phyloP scores from a whole-genome alignment of 2,797 vertebrate genomes.

The Chaetophractus vellerosus region DNA sequence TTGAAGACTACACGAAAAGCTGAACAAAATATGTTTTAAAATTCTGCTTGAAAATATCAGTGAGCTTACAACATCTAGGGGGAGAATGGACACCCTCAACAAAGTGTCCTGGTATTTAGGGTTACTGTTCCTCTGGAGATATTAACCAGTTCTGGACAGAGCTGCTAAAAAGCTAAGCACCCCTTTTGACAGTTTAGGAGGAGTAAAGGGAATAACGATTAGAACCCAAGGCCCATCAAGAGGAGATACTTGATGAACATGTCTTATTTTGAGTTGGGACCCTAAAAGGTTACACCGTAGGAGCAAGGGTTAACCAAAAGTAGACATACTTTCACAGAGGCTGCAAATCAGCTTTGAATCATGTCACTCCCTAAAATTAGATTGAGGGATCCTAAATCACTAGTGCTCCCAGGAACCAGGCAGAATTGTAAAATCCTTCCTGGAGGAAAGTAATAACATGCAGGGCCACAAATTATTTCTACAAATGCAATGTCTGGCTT shows the following conservation, averaged over 20 bases:
- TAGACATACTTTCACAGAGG: neutral
- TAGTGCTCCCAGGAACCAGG: neutral
- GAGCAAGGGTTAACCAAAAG: neutral
- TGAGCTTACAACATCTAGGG: neutral
- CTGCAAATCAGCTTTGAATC: conserved; percentile 26
- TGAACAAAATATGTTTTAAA: neutral
- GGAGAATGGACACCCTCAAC: neutral
- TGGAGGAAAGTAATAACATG: conserved; percentile 12
- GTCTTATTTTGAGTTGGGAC: neutral
- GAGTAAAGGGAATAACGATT: neutral
- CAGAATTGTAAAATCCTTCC: conserved; percentile 31
- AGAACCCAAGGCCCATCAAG: neutral
- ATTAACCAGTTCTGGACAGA: neutral
- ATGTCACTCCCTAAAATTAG: conserved; percentile 45
- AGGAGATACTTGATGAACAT: neutral
- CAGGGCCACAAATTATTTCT: conserved; percentile 36
- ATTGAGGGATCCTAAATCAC: neutral
- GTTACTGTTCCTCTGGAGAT: conserved; percentile 20
- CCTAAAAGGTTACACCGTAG: neutral
- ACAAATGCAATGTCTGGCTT: neutral
- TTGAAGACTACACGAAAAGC: conserved; percentile 7
- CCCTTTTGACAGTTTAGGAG: neutral
- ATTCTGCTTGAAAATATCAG: neutral
- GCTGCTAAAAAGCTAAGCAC: neutral
- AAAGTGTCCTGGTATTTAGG: neutral